A percentile compares a stretch with the other conserved stretches of the same genome.
These are phyloP conservation scores for Paratilapia polleni DNA, from an alignment of 2,113 vertebrate species.

Conservation along the genomic window DNA sequence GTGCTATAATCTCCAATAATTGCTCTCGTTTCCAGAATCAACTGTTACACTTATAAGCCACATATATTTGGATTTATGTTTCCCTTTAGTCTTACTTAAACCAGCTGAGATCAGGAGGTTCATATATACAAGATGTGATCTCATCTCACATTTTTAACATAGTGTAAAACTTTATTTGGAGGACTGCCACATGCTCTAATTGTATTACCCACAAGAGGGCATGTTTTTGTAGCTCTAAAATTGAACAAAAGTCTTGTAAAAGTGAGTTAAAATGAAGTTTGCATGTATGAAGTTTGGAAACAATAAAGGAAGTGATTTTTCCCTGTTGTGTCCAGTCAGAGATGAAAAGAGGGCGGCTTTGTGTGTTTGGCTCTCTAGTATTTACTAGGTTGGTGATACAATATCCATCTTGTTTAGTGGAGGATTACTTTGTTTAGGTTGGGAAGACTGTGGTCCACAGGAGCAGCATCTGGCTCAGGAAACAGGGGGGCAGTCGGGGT, in stretches of 20 bases:
- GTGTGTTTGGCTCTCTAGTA: constrained; percentile 47
- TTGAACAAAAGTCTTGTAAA: too few relatives aligned
- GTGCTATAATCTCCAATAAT: neutral
- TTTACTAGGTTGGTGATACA: constrained; percentile 73
- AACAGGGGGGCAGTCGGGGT: constrained; percentile 68
- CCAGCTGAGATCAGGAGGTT: constrained; percentile 24
- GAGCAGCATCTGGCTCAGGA: constrained; percentile 80
- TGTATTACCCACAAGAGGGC: constrained; percentile 56
- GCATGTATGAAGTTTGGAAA: constrained; percentile 12
- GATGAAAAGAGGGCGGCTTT: constrained; percentile 36
- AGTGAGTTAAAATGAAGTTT: neutral
- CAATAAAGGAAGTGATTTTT: constrained; percentile 30
- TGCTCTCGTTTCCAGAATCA: neutral
- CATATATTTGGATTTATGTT: constrained; percentile 36
- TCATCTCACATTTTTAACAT: constrained; percentile 39
- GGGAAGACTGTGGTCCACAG: constrained; percentile 71
- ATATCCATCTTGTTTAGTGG: constrained; percentile 80
- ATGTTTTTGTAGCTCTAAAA: constrained; percentile 6
- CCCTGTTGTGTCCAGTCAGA: constrained; percentile 11
- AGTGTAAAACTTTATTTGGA: constrained; percentile 22
- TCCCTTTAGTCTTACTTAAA: constrained; percentile 34
- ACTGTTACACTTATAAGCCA: neutral
- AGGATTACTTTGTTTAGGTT: constrained; percentile 81
- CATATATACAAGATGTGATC: constrained; percentile 38
- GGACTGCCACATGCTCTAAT: constrained; percentile 14